Conservation (phyloP, 2,888 invertebrate genomes). For the Andrena minutula region DNA sequence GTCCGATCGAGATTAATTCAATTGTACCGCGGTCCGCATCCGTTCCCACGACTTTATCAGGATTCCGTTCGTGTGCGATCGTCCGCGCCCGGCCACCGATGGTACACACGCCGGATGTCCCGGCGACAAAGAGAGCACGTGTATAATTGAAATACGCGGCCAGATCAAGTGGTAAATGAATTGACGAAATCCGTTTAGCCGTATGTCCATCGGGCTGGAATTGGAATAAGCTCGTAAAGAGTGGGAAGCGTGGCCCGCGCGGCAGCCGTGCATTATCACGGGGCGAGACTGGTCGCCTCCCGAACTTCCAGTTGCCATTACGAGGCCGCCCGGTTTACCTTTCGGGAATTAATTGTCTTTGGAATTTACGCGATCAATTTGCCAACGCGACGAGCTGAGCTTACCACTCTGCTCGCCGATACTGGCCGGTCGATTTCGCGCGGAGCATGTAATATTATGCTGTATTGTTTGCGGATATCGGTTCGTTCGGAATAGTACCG, state of each 20-base stretch:
- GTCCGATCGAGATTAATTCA: slow-evolving; percentile 74
- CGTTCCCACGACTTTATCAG: slow-evolving; percentile 68
- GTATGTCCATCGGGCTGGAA: slow-evolving; percentile 48
- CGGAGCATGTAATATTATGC: neutral
- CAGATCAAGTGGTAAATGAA: slow-evolving; percentile 71
- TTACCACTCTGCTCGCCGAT: slow-evolving; percentile 10
- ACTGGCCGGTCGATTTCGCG: slow-evolving; percentile 1
- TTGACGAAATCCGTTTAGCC: slow-evolving; percentile 69
- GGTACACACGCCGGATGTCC: slow-evolving; percentile 29
- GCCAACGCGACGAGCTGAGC: slow-evolving; percentile 7
- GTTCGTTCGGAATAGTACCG: neutral
- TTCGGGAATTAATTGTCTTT: slow-evolving; percentile 22
- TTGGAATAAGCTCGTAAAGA: slow-evolving; percentile 63
- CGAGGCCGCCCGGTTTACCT: slow-evolving; percentile 10
- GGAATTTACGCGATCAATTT: slow-evolving; percentile 15
- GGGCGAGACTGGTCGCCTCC: neutral
- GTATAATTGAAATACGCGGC: slow-evolving; percentile 71
- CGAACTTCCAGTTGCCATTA: slow-evolving; percentile 17
- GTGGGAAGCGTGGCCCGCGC: neutral
- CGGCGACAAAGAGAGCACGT: slow-evolving; percentile 65
- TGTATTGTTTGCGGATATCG: neutral
- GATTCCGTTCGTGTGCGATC: slow-evolving; percentile 25
- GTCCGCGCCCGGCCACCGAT: slow-evolving; percentile 28
- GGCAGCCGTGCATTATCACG: slow-evolving; percentile 4
- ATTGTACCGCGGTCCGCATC: slow-evolving; percentile 66